Base-by-base conservation (phyloP, 2,888 invertebrate genomes). In the Agrypnus murinus region DNA sequence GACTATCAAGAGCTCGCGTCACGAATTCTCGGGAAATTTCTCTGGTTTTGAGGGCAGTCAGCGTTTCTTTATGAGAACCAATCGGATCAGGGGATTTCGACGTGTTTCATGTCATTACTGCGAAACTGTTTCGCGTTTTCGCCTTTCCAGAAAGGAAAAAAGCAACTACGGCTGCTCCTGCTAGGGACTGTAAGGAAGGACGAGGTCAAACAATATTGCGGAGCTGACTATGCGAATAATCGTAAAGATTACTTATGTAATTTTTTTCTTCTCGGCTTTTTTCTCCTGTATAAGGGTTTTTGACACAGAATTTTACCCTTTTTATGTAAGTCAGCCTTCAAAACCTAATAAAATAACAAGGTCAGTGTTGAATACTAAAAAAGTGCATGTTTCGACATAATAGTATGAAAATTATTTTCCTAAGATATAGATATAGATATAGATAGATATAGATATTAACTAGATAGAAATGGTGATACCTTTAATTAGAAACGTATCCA, bases 11-110 rank as follows among this genome's bases (percentile, higher is more conserved):
- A 58, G 48, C 45, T 34, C 63, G 50, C 58, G 64, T 69, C 48
- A 69, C 69, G 64, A 63, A 64, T 69, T 64, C 53, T 14, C 50
- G 48, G 53, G 36, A 62, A 57, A 57, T 59, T 65, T 65, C 46
- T 50, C 65, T 53, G 60, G 58, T 69, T 69, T 65, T 40, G 65
- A 70, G 59, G 59, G 19, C 59, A 65, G 69, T 65, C 69, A 69
- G 69, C 69, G 64, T 69, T 70, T 70, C 64, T 70, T 70, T 59
- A 59, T 48, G 50, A 69, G 69, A 48, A 65, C 64, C 65, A 69
- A 65, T 53, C 48, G 59, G 43, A 67, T 60, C 48, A 50, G 67
- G 46, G 55, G 57, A 66, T 63, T 69, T 63, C 55, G 69, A 57
- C 38, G 57, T 63, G 63, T 64, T 68, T 68, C 68, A 45, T 62